Conservation (phyloP, 2,113 vertebrate species). For the Apteryx owenii region DNA sequence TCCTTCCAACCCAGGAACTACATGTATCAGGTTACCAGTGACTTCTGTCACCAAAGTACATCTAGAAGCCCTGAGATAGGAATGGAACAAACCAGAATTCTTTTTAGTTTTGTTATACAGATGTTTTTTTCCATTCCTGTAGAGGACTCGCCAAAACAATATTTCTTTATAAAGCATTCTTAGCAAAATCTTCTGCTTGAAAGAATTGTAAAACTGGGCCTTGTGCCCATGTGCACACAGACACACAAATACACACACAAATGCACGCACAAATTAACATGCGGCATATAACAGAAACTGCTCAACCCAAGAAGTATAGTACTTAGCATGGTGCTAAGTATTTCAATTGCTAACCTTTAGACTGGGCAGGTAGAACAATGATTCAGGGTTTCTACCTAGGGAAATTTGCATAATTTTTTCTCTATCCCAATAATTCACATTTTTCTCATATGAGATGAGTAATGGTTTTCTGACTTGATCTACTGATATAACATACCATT, state of each 20-base stretch:
- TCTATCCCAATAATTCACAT: not conserved
- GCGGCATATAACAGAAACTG: not conserved
- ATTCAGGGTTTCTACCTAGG: not conserved
- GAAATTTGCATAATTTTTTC: not conserved
- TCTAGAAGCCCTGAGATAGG: not conserved
- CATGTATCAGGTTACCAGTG: not conserved
- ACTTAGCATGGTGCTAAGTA: not conserved
- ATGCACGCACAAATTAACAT: not conserved
- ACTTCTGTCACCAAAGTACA: not conserved
- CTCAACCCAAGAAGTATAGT: not conserved
- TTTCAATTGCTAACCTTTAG: not conserved
- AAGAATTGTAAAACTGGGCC: not conserved
- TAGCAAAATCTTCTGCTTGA: not conserved
- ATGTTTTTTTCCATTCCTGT: not conserved
- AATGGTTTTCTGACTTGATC: not conserved
- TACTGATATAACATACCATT: not conserved
- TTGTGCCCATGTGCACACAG: not conserved
- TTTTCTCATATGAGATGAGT: not conserved
- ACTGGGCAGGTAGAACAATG: not conserved
- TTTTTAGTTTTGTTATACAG: not conserved
- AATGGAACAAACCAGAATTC: not conserved
- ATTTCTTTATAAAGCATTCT: not conserved
- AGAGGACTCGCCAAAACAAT: not conserved
- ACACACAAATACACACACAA: not conserved
- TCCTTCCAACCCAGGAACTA: not conserved